Conservation (phyloP, 2,797 vertebrate genomes). For the Danio jaintianensis region DNA sequence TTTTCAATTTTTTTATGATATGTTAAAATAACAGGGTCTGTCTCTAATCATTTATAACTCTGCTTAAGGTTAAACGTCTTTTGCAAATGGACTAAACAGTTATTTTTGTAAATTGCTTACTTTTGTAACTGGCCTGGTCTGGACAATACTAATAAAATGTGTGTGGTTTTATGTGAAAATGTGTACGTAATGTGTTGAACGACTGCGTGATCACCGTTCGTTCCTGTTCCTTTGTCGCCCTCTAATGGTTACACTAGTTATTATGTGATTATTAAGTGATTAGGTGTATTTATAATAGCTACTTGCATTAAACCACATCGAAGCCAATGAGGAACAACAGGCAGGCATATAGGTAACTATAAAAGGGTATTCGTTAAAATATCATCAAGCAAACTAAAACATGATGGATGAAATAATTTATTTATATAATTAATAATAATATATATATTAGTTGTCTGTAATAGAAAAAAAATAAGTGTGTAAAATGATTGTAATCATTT, state of each 20-base stretch:
- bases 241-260: constrained; percentile 12
- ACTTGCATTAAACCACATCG: neutral
- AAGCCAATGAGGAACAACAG: neutral
- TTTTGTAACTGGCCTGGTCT: neutral
- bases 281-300: neutral
- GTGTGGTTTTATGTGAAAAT: neutral
- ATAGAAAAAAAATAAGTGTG: too few relatives aligned
- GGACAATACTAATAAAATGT: neutral
- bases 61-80: neutral
- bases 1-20: too few relatives aligned
- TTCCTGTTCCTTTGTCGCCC: neutral
- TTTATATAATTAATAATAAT: too few relatives aligned
- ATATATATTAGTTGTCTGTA: too few relatives aligned
- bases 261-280: too few relatives aligned
- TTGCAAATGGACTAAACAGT: neutral
- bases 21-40: neutral
- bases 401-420: too few relatives aligned
- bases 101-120: neutral
- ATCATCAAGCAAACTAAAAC: too few relatives aligned
- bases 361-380: too few relatives aligned
- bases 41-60: neutral
- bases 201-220: neutral
- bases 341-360: too few relatives aligned
- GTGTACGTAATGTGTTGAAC: neutral
- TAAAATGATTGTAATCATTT: too few relatives aligned